Base-by-base conservation (phyloP, 2,888 invertebrate genomes). In the Synergus laeviventris region DNA sequence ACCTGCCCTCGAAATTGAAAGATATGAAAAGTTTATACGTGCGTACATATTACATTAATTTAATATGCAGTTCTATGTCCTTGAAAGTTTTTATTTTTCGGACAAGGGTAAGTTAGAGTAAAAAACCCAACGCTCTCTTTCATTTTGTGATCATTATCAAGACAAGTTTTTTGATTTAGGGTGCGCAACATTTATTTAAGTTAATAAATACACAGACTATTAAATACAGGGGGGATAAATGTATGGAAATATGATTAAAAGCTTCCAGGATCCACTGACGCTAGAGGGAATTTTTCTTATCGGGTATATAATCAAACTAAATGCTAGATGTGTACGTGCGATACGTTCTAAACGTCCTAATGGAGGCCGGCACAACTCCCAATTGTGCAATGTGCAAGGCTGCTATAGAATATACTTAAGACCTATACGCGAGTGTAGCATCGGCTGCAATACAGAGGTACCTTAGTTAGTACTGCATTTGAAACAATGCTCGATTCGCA, bases 301-400 rank as follows among this genome's bases (percentile, higher is more conserved):
- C 79, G 73, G 73, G 60, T 31, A 31, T 31, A 31, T 60, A 76
- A 78, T 81, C 80, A 76, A 76, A 76, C 80, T 81, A 81, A 81
- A 81, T 77, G 78, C 78, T 78, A 76, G 79, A 85, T 84, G 79
- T 79, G 82, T 78, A 81, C 80, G 81, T 79, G 78, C 79, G 84
- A 84, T 85, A 83, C 31, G 80, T 79, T 83, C 31, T 31, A 31
- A 31, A 31, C 31, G 31, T 31, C 78, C 78, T 81, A 78, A 82
- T 81, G 77, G 81, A 77, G 80, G 75, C 77, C 73, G 70, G 75
- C 78, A 79, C 79, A 81, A 82, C 77, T 79, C 77, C 74, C 76
- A 74, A 62, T 74, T 61, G 64, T 73, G 60, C 75, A 74, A 79
- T 61, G 64, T 73, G 60, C 75, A 74, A 79, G 78, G 79, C 66